Conservation (phyloP, 2,113 vertebrate species). For the Castor canadensis region DNA sequence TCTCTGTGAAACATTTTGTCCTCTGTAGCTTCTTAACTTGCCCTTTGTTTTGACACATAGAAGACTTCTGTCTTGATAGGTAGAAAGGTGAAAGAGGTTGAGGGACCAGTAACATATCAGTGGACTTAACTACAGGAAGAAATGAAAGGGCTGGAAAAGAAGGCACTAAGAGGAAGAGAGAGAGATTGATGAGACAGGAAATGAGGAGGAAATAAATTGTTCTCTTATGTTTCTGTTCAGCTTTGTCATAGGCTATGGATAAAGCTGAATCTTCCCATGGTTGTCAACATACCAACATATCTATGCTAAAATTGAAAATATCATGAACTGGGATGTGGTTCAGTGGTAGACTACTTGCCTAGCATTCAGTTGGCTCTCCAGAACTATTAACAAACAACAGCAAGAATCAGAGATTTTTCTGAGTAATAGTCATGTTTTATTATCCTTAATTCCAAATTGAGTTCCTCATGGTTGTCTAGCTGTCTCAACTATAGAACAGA, state of each 20-base stretch:
- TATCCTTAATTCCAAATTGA: no score
- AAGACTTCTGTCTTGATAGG: background rate
- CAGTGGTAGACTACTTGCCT: background rate
- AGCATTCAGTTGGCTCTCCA: no score
- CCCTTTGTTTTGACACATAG: background rate
- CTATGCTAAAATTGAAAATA: background rate
- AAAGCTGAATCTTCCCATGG: background rate
- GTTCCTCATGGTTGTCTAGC: no score
- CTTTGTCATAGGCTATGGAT: background rate
- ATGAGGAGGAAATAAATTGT: background rate
- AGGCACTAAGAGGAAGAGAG: background rate
- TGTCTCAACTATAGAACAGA: background rate
- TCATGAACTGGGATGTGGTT: background rate
- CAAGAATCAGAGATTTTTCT: background rate
- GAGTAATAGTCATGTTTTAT: background rate
- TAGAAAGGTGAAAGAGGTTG: background rate
- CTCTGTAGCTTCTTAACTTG: background rate
- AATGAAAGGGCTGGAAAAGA: background rate
- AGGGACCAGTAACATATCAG: fast-evolving
- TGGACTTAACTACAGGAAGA: background rate
- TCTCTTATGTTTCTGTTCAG: background rate
- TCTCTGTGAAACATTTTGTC: background rate
- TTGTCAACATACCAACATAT: background rate
- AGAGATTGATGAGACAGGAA: background rate
- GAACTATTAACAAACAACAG: no score